A percentile compares a stretch with the other conserved stretches of the same genome.
These are phyloP conservation scores for Phalloptychus januarius DNA, from an alignment of 2,797 vertebrate genomes.

Conservation along the genomic window DNA sequence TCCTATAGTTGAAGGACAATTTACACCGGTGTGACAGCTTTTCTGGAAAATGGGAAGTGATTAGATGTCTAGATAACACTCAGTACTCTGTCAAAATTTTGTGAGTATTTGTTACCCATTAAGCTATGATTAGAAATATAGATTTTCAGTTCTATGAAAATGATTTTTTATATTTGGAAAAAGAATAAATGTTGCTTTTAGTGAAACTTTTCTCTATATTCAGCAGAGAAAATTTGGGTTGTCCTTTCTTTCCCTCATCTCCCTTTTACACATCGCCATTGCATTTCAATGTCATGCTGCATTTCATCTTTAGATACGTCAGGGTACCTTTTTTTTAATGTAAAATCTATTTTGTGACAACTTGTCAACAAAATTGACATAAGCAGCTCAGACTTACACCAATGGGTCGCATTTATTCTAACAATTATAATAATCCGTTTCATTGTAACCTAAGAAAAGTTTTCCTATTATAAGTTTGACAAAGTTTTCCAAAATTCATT, in stretches of 20 bases:
- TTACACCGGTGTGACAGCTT: background rate
- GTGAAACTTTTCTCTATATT: too few species aligned
- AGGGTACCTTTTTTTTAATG: too few species aligned
- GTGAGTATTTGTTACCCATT: background rate
- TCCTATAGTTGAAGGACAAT: slow-evolving; percentile 26
- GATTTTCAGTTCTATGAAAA: background rate
- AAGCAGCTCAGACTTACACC: too few species aligned
- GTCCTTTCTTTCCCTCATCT: too few species aligned
- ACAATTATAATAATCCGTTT: background rate
- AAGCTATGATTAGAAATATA: background rate
- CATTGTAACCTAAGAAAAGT: background rate
- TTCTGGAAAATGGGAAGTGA: background rate
- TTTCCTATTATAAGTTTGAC: background rate
- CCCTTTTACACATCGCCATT: too few species aligned
- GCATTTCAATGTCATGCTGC: too few species aligned
- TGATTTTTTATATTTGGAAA: background rate
- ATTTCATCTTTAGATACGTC: too few species aligned
- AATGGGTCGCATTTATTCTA: too few species aligned
- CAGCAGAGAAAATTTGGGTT: too few species aligned
- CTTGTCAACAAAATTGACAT: too few species aligned
- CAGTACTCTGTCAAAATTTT: background rate
- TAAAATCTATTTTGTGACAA: too few species aligned
- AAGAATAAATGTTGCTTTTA: background rate
- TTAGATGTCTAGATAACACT: too few species aligned
- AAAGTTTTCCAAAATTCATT: background rate